Base-by-base conservation (phyloP, 1,140 invertebrate genomes). In the Zaprionus camerounensis region DNA sequence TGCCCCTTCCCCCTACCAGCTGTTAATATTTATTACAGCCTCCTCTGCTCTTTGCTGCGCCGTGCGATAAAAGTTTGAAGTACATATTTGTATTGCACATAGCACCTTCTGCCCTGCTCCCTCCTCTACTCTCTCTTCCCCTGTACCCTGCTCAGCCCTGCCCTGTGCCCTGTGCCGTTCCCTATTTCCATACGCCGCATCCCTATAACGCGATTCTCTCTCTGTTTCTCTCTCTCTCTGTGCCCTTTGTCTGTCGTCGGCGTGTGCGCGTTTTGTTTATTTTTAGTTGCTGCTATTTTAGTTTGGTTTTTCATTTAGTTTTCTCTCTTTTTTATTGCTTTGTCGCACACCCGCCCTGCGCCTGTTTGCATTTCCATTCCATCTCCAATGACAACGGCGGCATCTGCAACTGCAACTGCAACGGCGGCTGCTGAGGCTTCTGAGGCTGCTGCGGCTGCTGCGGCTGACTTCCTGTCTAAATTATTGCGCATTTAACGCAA, bases 261-360 rank as follows among this genome's bases (percentile, higher is more conserved):
- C 70, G 66, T 61, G 58, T 38, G 69, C 69, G 65, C 41, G 22
- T 73, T 87, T 82, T 86, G 77, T 86, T 86, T 86, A 86, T 86
- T 86, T 86, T 67, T 86, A 83, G 76, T 77, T 65, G 70, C 46
- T 74, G 80, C 83, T 88, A 88, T 86, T 86, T 86, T 72, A 77
- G 83, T 53, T 71, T 70, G 67, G 64, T 76, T 84, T 77, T 83
- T 76, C 76, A 76, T 83, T 72, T 72, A 68, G 58, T 76, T 84
- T 36, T 51, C 41, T 49, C 28, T 49, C 36, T 49, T 78, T 70
- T 75, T 81, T 73, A 34, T 70, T 55, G 63, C 63, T 71, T 74
- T 82, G 82, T 73, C 69, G 65, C 78, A 69, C 70, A 20, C 46
- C 20, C 46, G 15, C 46, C 46, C 46, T 51, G 58, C 65, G 55